Base-by-base conservation (phyloP, 2,113 vertebrate species). In the Pelvicachromis taeniatus region DNA sequence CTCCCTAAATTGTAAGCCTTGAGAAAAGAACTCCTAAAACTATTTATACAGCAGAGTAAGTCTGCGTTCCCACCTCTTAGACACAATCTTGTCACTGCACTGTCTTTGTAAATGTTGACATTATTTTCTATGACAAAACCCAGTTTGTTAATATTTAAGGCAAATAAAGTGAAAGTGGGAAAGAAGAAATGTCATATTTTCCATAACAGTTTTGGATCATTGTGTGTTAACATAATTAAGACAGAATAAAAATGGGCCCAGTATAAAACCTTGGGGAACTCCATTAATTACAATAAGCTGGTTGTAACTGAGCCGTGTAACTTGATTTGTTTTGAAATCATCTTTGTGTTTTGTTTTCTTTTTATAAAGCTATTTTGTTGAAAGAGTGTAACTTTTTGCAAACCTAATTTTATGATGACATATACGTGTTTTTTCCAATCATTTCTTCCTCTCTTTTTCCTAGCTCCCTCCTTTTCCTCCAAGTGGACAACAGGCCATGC, bases 381-480 rank as follows among this genome's bases (percentile, higher is more conserved):
- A 50, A 75, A 50, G 14, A 45, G 23, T 29, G 3, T 0, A 73
- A 19, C 40, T 48, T 73, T 73, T 73, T 73, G 3, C 40, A 29
- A 73, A 50, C 2, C 9, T 50, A 75, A 50, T 0, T 50, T 75
- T 50, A 75, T n/a, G 21, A 68, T 48, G 54, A 79, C 68, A 75
- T 50, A 12, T 50, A 12, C 21, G 9, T 68, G 35, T 58, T 75
- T 21, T 59, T 42, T 31, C 33, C 19, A 26, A 7, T 52, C 10
- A 12, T 68, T 23, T 54, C 21, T 48, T 54, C 56, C 38, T 54
- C 73, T 80, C 58, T 70, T 73, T 92, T 26, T 81, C 38, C 42
- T 8, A 98, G 97, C 78, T 97, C 96, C 52, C 95, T 97, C 83
- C 89, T 97, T 78, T 97, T 97, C 84, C 96, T 98, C 87, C 96